Percentiles rank a stretch among this genome's conserved stretches.
phyloP scores from a whole-genome alignment of 1,140 invertebrate species.

The Scaptodrosophila lebanonensis region DNA sequence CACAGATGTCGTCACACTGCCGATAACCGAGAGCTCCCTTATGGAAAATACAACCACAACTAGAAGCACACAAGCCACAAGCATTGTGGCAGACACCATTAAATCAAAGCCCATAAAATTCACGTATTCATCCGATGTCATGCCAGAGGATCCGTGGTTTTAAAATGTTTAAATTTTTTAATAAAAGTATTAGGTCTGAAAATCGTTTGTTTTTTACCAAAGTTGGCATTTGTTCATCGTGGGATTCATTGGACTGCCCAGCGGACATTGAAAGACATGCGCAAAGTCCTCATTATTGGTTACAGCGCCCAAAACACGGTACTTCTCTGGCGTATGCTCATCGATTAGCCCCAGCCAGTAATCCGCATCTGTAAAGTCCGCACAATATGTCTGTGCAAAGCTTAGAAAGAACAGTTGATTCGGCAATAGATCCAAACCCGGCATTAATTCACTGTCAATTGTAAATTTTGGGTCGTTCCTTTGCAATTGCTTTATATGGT shows the following conservation, averaged over 20 bases:
- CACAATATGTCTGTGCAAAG: slow-evolving; percentile 85
- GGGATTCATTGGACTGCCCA: slow-evolving; percentile 81
- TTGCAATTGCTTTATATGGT: slow-evolving; percentile 41
- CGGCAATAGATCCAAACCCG: slow-evolving; percentile 89
- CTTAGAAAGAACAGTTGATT: slow-evolving; percentile 93
- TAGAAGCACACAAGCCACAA: background rate
- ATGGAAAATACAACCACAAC: slow-evolving; percentile 3
- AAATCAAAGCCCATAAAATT: slow-evolving; percentile 25
- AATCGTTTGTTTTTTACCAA: slow-evolving; percentile 39
- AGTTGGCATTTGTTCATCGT: slow-evolving; percentile 73
- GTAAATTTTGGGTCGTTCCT: slow-evolving; percentile 59
- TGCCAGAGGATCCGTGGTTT: slow-evolving; percentile 38
- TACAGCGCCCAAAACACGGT: slow-evolving; percentile 82
- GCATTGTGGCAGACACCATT: slow-evolving; percentile 24
- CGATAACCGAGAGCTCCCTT: too few relatives aligned
- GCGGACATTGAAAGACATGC: slow-evolving; percentile 79
- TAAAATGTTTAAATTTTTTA: slow-evolving; percentile 1
- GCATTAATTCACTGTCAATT: slow-evolving; percentile 81
- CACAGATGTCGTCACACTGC: too few relatives aligned
- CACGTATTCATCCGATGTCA: slow-evolving; percentile 51
- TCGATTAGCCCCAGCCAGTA: slow-evolving; percentile 59
- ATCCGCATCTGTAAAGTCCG: slow-evolving; percentile 50
- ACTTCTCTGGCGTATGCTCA: slow-evolving; percentile 63
- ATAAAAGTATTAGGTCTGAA: slow-evolving; percentile 1
- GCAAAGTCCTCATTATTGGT: slow-evolving; percentile 83